Evolutionary conservation across 2,797 vertebrate species (phyloP).

Genomic region (Sylvilagus floridanus): DNA sequence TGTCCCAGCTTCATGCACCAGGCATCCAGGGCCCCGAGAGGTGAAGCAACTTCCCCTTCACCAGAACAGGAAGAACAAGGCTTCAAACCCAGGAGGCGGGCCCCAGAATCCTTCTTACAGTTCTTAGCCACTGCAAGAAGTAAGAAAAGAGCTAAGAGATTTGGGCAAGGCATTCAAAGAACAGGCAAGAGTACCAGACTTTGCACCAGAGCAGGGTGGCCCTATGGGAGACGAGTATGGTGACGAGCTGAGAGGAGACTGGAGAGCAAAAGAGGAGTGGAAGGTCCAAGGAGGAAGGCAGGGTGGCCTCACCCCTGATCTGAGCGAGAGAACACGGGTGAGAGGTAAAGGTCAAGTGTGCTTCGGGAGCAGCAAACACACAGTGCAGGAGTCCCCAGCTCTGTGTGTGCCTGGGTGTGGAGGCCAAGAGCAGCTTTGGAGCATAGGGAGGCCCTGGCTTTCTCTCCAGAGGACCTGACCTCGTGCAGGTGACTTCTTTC

Average conservation of each 20-base stretch:
- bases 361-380: background rate
- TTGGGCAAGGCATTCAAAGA: background rate
- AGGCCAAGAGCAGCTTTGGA: background rate
- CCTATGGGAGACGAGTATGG: background rate
- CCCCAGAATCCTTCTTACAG: background rate
- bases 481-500: background rate
- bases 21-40: background rate
- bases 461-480: background rate
- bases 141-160: background rate
- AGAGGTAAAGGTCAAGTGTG: background rate
- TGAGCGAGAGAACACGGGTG: background rate
- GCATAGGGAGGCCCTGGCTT: background rate
- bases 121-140: background rate
- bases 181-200: background rate
- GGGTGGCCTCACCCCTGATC: rapidly evolving
- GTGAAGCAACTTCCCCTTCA: background rate
- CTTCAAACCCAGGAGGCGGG: background rate
- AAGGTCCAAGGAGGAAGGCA: background rate
- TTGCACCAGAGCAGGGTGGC: rapidly evolving
- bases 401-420: background rate
- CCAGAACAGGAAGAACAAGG: background rate
- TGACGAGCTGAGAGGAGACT: background rate
- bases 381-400: too few species aligned
- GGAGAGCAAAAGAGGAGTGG: background rate
- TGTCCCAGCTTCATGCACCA: background rate